Evolutionary conservation across 2,113 vertebrate genomes (phyloP), one percentile per base, ranked within the genome.

Genomic region (Epinephelus fuscoguttatus): DNA sequence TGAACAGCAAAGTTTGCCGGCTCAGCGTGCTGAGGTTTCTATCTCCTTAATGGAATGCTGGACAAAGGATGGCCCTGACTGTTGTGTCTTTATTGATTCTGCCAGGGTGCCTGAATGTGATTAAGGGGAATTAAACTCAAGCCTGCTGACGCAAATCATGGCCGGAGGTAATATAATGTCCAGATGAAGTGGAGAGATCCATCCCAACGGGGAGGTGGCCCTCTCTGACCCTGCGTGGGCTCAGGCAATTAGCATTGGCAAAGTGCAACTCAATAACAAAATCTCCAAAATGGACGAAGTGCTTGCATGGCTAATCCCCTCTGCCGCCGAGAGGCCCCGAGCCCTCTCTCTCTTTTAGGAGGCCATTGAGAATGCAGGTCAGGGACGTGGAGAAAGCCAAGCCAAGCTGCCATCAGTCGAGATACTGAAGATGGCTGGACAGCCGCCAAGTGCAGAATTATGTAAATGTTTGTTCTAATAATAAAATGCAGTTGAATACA

Each of bases 381-480:
- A 92, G 88, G 86, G 81, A 88, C 49, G 57, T 86, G 55, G 84
- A 86, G 69, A 69, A 79, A 91, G 76, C 77, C 66, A 63, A 89
- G 90, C 92, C 91, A 90, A 85, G 86, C 76, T 81, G 89, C 89
- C 82, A 86, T 94, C 87, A 84, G 72, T 84, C 80, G 75, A 67
- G 88, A 85, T 90, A 83, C 40, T 77, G 75, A 77, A 89, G 91
- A 89, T 89, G 91, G 79, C 82, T 94, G 93, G 94, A 94, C 76
- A 49, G 37, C 33, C 23, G 93, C 92, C 94, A 94, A 89, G 90
- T 64, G 80, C 37, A 84, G 81, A 93, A 92, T 94, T 92, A 94
- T 94, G 93, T 85, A 87, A 92, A 94, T 92, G 91, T 93, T 93
- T 91, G 86, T 90, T 90, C 86, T 89, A 91, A 92, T 95, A 89